These are phyloP conservation scores for Myiozetetes cayanensis DNA, from an alignment of 2,113 vertebrate genomes.

Conservation along the genomic window DNA sequence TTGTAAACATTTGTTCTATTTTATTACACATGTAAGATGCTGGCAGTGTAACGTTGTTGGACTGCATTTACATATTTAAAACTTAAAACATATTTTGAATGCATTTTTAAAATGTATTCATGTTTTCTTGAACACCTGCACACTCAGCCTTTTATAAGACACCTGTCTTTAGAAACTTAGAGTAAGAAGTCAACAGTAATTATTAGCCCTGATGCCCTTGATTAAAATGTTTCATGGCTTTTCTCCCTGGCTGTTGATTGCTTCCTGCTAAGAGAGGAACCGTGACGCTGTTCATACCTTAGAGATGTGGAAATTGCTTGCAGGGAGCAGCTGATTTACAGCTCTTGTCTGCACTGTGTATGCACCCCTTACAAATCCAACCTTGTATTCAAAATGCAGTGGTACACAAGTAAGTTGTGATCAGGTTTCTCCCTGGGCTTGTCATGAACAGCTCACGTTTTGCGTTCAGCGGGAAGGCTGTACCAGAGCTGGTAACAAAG, in stretches of 20 bases:
- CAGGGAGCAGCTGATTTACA: background rate
- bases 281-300: accelerated
- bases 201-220: background rate
- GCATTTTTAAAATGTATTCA: background rate
- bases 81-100: background rate
- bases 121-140: background rate
- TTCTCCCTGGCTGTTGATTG: background rate
- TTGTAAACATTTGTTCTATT: background rate
- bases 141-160: background rate
- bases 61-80: background rate
- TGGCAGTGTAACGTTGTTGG: background rate
- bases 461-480: background rate
- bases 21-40: background rate
- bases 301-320: background rate
- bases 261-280: background rate
- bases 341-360: background rate
- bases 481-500: background rate
- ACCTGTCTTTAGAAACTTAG: background rate
- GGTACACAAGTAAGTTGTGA: background rate
- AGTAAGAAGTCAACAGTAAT: background rate
- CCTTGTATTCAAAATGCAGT: background rate
- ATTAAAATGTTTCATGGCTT: background rate
- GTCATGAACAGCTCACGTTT: background rate
- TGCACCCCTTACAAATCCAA: background rate
- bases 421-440: background rate